Evolutionary conservation across 1,140 invertebrate species (phyloP), one percentile per base, ranked within the genome.

Genomic region (Pristionchus pacificus): DNA sequence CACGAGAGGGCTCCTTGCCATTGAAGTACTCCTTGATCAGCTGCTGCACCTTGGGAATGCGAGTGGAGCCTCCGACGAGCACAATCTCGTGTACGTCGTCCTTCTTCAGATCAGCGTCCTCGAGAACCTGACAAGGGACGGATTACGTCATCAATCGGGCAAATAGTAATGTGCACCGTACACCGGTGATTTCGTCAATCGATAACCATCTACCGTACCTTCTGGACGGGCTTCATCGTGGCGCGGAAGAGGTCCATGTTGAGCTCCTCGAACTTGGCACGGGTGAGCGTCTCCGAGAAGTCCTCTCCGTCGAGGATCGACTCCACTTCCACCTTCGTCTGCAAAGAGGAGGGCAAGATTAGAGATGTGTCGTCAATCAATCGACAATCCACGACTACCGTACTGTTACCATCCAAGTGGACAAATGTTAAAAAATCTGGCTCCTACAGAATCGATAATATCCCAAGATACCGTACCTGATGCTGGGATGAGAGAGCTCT

Each of bases 171-270:
- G n/a, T n/a, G n/a, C n/a, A n/a, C n/a, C n/a, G n/a, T n/a, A n/a
- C n/a, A n/a, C n/a, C n/a, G 58, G 32, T 10, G 49, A 10, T 27
- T 10, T 6, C 15, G 6, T 61, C 85, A 85, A 60, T 80, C 29
- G 6, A 49, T 6, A 10, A 61, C 60, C 6, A 61, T 6, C 6
- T n/a, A 27, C 6, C 6, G 6, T n/a, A 61, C 60, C 74, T 75
- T 80, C 70, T 86, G 77, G 19, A 99, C 95, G 13, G 96, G 96
- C 85, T 98, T 97, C 87, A 99, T 88, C 1, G 97, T 99, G 29
- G 92, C 94, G 80, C 93, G 89, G 91, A 98, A 98, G 38, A 98
- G 88, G 85, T 98, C 95, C 91, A 97, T 95, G 88, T 98, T 98
- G 82, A 99, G 87, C 86, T 99, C 97, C 85, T 99, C 97, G 85